These are phyloP conservation scores for Enteromius treurensis DNA, from an alignment of 2,797 vertebrate genomes.

Conservation along the genomic window DNA sequence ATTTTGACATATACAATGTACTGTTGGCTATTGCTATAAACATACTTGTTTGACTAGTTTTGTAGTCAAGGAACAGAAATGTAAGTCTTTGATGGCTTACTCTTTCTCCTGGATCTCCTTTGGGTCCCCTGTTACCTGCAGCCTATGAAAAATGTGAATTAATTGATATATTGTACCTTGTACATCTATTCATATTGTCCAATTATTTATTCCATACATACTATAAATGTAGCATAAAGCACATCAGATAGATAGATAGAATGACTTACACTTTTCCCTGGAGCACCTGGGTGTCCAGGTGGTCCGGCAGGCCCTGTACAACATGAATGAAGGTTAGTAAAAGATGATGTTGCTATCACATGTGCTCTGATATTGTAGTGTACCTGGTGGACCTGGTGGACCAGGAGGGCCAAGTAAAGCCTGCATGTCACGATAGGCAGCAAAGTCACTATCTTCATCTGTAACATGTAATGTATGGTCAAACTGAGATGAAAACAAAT, in stretches of 20 bases:
- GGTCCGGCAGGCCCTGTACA: slow-evolving; percentile 80
- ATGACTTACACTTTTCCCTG: slow-evolving; percentile 59
- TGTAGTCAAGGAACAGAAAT: no score
- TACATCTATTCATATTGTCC: neutral
- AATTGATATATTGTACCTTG: slow-evolving; percentile 27
- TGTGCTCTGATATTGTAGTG: neutral
- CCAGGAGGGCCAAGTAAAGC: slow-evolving; percentile 52
- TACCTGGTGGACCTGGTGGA: slow-evolving; percentile 64
- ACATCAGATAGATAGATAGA: neutral
- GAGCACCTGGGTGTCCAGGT: slow-evolving; percentile 72
- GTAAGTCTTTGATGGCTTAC: slow-evolving; percentile 63
- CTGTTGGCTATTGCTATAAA: no score
- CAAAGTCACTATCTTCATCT: slow-evolving; percentile 53
- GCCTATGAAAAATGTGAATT: slow-evolving; percentile 64
- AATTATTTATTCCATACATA: neutral
- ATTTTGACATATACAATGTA: no score
- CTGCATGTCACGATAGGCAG: slow-evolving; percentile 28
- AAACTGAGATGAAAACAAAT: neutral
- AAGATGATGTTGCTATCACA: neutral
- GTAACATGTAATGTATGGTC: slow-evolving; percentile 6
- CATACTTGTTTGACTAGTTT: no score
- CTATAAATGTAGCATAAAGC: neutral
- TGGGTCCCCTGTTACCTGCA: slow-evolving; percentile 75
- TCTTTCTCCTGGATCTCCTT: slow-evolving; percentile 76
- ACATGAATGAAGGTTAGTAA: neutral